phyloP scores from a whole-genome alignment of 2,797 vertebrate genomes.

The Pangasius macronema region DNA sequence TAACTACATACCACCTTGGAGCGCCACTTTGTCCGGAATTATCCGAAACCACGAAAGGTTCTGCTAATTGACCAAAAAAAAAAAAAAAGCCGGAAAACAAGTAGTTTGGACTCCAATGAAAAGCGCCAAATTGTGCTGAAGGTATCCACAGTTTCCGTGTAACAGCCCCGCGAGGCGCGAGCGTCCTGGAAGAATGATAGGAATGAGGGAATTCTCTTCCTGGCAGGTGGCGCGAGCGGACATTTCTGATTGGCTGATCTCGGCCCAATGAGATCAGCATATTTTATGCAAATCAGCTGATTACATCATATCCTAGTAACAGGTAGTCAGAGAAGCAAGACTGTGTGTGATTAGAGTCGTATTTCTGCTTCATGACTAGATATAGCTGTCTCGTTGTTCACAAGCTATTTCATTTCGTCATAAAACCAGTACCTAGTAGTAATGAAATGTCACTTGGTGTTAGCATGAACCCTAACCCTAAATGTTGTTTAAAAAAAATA shows the following conservation, averaged over 20 bases:
- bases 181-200: conserved; percentile 80
- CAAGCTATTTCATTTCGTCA: background rate
- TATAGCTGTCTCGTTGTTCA: background rate
- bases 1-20: conserved; percentile 71
- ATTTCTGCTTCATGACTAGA: background rate
- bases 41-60: conserved; percentile 26
- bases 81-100: background rate
- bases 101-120: background rate
- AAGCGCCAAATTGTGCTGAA: background rate
- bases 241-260: conserved; percentile 75
- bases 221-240: conserved; percentile 87
- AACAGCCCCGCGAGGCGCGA: conserved; percentile 64
- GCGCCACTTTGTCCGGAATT: conserved; percentile 73
- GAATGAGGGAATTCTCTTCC: conserved; percentile 92
- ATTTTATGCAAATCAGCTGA: conserved; percentile 67
- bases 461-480: background rate
- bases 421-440: background rate
- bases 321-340: conserved; percentile 59
- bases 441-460: background rate
- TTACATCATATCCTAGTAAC: conserved; percentile 73
- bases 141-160: conserved; percentile 49
- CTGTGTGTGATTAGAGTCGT: background rate
- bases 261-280: conserved; percentile 76
- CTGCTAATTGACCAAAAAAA: conserved; percentile 17
- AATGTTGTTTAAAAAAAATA: background rate